phyloP scores from a whole-genome alignment of 2,113 vertebrate genomes.

The Prionailurus viverrinus region DNA sequence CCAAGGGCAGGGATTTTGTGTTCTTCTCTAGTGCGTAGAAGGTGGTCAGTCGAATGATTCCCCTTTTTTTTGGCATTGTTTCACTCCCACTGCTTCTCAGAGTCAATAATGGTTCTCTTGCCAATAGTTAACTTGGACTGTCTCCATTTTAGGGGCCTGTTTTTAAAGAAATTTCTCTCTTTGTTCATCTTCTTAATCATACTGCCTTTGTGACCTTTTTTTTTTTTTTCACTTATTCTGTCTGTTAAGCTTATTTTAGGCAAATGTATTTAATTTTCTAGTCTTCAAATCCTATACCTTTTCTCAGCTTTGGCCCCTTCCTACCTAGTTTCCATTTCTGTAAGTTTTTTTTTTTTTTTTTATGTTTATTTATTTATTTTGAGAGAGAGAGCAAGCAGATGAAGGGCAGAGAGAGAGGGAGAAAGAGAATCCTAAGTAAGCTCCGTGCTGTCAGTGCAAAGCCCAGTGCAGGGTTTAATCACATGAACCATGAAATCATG shows the following conservation, averaged over 20 bases:
- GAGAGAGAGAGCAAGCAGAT: too few species aligned
- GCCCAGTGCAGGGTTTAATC: too few species aligned
- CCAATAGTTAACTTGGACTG: neutral
- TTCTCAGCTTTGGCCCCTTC: neutral
- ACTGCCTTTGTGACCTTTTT: neutral
- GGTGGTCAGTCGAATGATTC: neutral
- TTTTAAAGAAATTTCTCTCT: neutral
- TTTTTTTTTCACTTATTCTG: neutral
- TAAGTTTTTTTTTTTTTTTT: neutral
- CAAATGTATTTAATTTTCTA: neutral
- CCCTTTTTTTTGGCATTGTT: neutral
- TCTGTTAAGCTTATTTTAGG: neutral
- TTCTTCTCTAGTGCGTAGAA: neutral
- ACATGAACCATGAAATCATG: too few species aligned
- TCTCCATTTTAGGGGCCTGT: neutral
- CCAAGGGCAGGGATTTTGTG: neutral
- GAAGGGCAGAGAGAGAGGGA: too few species aligned
- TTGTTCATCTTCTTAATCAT: neutral
- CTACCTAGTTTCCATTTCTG: neutral
- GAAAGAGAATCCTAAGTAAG: too few species aligned
- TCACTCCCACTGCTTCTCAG: neutral
- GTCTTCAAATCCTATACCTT: neutral
- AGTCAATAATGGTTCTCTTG: neutral
- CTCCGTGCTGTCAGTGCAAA: too few species aligned
- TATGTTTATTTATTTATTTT: too few species aligned